Evolutionary conservation across 2,113 vertebrate species (phyloP).

Genomic region (Monopterus albus): DNA sequence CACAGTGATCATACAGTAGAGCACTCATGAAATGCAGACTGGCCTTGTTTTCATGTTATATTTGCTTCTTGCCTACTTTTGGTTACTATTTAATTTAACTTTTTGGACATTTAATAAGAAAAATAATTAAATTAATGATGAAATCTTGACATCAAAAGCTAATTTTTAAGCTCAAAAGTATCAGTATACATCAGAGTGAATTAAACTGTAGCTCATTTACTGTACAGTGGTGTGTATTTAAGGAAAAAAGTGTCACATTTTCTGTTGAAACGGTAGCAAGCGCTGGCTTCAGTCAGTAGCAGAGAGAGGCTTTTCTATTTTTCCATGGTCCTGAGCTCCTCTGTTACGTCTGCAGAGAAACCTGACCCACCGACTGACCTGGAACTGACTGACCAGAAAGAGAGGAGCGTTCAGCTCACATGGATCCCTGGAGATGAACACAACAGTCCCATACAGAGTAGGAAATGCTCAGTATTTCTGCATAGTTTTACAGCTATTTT

Average conservation of each 20-base stretch:
- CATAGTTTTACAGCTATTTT: neutral
- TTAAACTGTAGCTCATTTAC: neutral
- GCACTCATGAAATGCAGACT: too few relatives aligned
- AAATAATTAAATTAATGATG: too few relatives aligned
- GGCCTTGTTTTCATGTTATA: too few relatives aligned
- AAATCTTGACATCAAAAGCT: too few relatives aligned
- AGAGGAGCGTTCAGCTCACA: constrained; percentile 88
- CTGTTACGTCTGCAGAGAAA: constrained; percentile 82
- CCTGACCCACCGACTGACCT: constrained; percentile 92
- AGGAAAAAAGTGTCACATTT: neutral
- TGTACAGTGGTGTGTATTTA: neutral
- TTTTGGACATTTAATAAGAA: too few relatives aligned
- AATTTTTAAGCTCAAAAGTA: too few relatives aligned
- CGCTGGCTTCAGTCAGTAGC: neutral
- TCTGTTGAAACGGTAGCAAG: neutral
- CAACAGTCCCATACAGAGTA: constrained; percentile 90
- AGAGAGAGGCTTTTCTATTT: neutral
- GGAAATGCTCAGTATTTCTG: neutral
- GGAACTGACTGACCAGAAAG: constrained; percentile 89
- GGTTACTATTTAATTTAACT: too few relatives aligned
- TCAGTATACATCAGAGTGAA: neutral
- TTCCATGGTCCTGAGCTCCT: neutral
- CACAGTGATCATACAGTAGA: too few relatives aligned
- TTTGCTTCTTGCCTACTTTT: too few relatives aligned
- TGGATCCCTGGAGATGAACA: constrained; percentile 94